A percentile compares a stretch with the other conserved stretches of the same genome.
Conservation (phyloP, 37 sponge, comb jelly and placozoan species). For the Mnemiopsis leidyi region DNA sequence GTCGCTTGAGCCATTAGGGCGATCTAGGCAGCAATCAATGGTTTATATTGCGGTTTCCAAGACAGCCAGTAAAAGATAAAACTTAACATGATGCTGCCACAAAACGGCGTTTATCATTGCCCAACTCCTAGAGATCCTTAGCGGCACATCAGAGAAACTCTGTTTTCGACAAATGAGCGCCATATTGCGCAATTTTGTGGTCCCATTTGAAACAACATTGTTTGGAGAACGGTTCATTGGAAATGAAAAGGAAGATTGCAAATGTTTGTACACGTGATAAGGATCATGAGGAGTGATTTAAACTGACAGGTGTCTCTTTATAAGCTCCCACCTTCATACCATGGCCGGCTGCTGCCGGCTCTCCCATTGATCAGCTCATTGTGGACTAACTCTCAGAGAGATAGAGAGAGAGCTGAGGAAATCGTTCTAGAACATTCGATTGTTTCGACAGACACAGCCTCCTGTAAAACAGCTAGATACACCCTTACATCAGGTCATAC, state of each 20-base stretch:
- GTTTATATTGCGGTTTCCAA: background rate
- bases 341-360: too few species aligned
- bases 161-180: background rate
- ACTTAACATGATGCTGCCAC: background rate
- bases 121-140: too few species aligned
- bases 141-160: background rate
- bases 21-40: too few species aligned
- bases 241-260: background rate
- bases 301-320: background rate
- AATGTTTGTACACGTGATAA: background rate
- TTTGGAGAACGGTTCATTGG: background rate
- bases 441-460: background rate
- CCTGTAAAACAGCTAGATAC: background rate
- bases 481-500: background rate
- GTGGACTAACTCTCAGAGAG: background rate
- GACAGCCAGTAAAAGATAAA: background rate
- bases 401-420: too few species aligned
- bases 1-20: too few species aligned
- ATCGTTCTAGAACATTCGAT: background rate
- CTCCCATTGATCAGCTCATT: background rate
- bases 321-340: too few species aligned
- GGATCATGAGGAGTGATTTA: too few species aligned
- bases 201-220: background rate
- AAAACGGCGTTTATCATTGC: background rate
- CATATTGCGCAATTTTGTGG: background rate